Conservation (phyloP, 1,140 invertebrate genomes). For the Lucilia cuprina region DNA sequence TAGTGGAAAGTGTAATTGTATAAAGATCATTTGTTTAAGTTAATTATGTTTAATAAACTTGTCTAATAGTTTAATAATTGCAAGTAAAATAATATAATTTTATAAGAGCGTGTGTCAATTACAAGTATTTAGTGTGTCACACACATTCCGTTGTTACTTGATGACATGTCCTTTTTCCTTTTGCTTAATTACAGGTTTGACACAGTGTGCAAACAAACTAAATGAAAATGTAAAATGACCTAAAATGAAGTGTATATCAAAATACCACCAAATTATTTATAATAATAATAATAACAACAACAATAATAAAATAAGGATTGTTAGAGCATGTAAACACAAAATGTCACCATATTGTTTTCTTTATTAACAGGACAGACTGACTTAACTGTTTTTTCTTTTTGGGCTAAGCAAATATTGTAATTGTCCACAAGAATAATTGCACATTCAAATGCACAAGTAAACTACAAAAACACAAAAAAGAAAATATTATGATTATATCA, state of each 20-base stretch:
- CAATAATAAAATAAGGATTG: too few species aligned
- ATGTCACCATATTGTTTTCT: background rate
- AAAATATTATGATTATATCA: background rate
- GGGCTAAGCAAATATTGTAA: conserved; percentile 10
- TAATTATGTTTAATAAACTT: conserved; percentile 4
- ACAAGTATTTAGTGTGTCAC: background rate
- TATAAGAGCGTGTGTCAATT: background rate
- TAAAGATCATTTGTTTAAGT: background rate
- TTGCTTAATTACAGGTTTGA: background rate
- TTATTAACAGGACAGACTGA: too few species aligned
- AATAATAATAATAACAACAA: background rate
- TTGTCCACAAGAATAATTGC: conserved; percentile 10
- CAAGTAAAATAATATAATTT: background rate
- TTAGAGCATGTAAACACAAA: background rate
- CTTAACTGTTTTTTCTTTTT: background rate
- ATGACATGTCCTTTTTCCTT: background rate
- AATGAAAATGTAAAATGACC: background rate
- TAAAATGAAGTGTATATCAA: background rate
- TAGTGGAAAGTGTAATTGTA: background rate
- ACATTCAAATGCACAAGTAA: background rate
- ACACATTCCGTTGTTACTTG: background rate
- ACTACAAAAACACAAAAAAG: background rate
- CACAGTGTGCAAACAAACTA: background rate
- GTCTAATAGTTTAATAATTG: conserved; percentile 16
- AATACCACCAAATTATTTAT: background rate